Percentiles rank a stretch among this genome's conserved stretches.
Evolutionary conservation across 2,888 invertebrate genomes (phyloP).

Genomic region (Atethmia centrago): DNA sequence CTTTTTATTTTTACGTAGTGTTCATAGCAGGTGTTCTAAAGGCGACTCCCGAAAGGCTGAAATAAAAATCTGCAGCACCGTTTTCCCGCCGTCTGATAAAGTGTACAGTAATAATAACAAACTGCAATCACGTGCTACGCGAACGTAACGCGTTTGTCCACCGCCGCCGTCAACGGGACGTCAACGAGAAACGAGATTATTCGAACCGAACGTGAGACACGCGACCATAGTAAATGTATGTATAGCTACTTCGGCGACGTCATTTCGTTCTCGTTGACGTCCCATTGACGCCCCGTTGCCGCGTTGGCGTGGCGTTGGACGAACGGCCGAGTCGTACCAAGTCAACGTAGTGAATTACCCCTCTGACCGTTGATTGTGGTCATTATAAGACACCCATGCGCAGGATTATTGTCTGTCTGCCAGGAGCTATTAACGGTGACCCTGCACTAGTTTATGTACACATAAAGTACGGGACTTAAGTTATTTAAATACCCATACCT

Average conservation of each 20-base stretch:
- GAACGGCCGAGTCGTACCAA: neutral
- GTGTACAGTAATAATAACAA: constrained; percentile 30
- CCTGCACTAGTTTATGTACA: neutral
- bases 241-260: too few relatives aligned
- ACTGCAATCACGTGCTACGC: constrained; percentile 36
- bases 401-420: neutral
- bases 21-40: neutral
- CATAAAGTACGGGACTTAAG: neutral
- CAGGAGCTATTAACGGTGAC: neutral
- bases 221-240: too few relatives aligned
- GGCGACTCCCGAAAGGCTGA: neutral
- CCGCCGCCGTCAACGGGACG: too few relatives aligned
- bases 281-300: too few relatives aligned
- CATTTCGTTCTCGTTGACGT: too few relatives aligned
- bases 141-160: constrained; percentile 10
- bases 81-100: constrained; percentile 15
- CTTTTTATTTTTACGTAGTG: neutral
- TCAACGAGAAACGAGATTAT: too few relatives aligned
- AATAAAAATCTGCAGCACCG: neutral
- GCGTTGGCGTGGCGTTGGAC: too few relatives aligned
- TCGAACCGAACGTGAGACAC: too few relatives aligned
- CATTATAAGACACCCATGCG: constrained; percentile 31
- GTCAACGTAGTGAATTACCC: constrained; percentile 29
- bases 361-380: constrained; percentile 26
- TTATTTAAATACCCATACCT: constrained; percentile 14